A percentile compares a stretch with the other conserved stretches of the same genome.
Evolutionary conservation across 1,140 invertebrate genomes (phyloP).

Genomic region (Drosophila truncata): DNA sequence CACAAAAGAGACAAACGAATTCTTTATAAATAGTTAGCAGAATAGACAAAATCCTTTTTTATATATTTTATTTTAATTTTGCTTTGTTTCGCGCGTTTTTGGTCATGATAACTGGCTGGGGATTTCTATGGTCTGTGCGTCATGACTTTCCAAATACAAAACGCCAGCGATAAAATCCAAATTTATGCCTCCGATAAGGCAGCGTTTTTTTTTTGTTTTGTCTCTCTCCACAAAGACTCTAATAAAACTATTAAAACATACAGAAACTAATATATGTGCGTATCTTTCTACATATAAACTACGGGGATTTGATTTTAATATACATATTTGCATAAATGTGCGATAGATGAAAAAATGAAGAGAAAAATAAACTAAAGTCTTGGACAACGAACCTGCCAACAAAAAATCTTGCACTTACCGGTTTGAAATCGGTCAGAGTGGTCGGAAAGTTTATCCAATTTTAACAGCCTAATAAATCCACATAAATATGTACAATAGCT

Average conservation of each 20-base stretch:
- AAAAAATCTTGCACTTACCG: conserved; percentile 74
- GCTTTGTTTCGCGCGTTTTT: conserved; percentile 38
- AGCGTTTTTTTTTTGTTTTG: conserved; percentile 40
- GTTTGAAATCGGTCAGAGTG: conserved; percentile 55
- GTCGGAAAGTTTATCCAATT: conserved; percentile 79
- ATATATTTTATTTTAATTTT: conserved; percentile 24
- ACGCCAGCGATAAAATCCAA: conserved; percentile 60
- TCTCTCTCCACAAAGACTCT: conserved; percentile 48
- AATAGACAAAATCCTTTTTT: conserved; percentile 28
- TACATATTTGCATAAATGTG: conserved; percentile 56
- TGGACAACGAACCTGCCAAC: conserved; percentile 61
- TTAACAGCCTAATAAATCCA: conserved; percentile 77
- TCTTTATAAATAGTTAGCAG: conserved; percentile 9
- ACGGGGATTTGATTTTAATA: conserved; percentile 53
- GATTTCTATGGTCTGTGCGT: conserved; percentile 33
- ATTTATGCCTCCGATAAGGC: conserved; percentile 67
- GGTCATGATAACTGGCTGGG: conserved; percentile 25
- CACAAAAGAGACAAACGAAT: conserved; percentile 36
- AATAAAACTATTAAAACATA: conserved; percentile 51
- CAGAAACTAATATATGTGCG: conserved; percentile 29
- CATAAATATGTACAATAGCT: conserved; percentile 61
- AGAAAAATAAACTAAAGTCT: conserved; percentile 60
- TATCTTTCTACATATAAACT: conserved; percentile 47
- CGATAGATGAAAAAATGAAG: conserved; percentile 26
- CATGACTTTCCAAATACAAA: conserved; percentile 63